A percentile compares a stretch with the other conserved stretches of the same genome.
Evolutionary conservation across 1,140 invertebrate species (phyloP).

Genomic region (Achroia grisella): DNA sequence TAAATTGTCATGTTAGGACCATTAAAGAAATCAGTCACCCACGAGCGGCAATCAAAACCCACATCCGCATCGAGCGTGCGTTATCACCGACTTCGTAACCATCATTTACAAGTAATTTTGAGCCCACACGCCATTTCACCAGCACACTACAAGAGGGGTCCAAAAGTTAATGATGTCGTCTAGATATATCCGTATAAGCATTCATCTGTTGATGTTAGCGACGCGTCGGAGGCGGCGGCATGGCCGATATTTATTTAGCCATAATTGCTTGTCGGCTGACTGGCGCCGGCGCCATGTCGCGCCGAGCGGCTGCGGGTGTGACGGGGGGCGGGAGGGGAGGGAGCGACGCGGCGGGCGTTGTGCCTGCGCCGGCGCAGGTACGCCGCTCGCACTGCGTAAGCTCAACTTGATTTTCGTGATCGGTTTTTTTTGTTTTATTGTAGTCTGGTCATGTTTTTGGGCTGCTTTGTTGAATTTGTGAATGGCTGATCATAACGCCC

Average conservation of each 20-base stretch:
- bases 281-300: constrained; percentile 65
- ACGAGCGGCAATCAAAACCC: constrained; percentile 22
- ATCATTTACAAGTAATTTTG: constrained; percentile 30
- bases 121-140: constrained; percentile 32
- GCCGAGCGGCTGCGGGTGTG: constrained; percentile 19
- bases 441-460: constrained; percentile 52
- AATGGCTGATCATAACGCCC: constrained; percentile 42
- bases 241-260: constrained; percentile 70
- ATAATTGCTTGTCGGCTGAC: constrained; percentile 65
- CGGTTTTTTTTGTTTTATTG: constrained; percentile 50
- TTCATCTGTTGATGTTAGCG: constrained; percentile 48
- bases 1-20: constrained; percentile 12
- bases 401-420: constrained; percentile 59
- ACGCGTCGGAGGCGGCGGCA: constrained; percentile 44
- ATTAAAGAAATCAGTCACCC: constrained; percentile 24
- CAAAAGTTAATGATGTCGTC: constrained; percentile 48
- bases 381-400: constrained; percentile 39
- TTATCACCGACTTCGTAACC: constrained; percentile 16
- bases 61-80: constrained; percentile 10
- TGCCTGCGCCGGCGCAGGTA: constrained; percentile 45
- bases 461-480: constrained; percentile 62
- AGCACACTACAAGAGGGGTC: constrained; percentile 24
- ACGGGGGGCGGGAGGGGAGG: constrained; percentile 4
- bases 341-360: constrained; percentile 18
- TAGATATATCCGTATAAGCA: constrained; percentile 38